Conservation (phyloP, 2,113 vertebrate genomes). For the Cromileptes altivelis region DNA sequence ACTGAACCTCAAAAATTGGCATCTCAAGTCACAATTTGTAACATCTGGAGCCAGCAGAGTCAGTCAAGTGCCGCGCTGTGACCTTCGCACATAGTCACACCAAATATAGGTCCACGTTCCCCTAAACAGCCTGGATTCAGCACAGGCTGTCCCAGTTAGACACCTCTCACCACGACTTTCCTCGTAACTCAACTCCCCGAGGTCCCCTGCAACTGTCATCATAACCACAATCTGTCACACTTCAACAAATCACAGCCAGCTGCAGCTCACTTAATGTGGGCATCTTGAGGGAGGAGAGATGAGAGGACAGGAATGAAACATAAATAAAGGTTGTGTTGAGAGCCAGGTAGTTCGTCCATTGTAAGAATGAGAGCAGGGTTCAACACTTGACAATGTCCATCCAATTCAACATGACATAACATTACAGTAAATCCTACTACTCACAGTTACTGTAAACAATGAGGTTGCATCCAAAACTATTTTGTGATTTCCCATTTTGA, state of each 20-base stretch:
- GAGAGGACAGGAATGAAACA: neutral
- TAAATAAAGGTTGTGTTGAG: neutral
- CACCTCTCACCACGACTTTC: conserved; percentile 20
- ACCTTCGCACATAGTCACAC: conserved; percentile 16
- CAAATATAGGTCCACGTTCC: conserved; percentile 51
- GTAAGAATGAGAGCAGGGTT: too few relatives aligned
- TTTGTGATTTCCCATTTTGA: neutral
- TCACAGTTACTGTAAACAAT: neutral
- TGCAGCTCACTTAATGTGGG: neutral
- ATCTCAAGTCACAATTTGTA: neutral
- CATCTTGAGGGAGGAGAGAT: too few relatives aligned
- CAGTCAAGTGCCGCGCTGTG: neutral
- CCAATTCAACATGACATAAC: neutral
- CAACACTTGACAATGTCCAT: neutral
- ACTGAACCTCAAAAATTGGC: neutral
- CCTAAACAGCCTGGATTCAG: conserved; percentile 39
- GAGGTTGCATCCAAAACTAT: neutral
- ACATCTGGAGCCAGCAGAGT: neutral
- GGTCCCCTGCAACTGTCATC: conserved; percentile 14
- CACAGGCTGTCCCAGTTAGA: conserved; percentile 68
- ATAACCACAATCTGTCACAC: conserved; percentile 39
- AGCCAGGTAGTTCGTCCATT: neutral
- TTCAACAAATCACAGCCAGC: conserved; percentile 3
- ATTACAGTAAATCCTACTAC: neutral
- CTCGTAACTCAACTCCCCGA: conserved; percentile 33